Percentiles rank a stretch among this genome's conserved stretches.
Conservation (phyloP, 2,113 vertebrate genomes). For the Macquaria ambigua region DNA sequence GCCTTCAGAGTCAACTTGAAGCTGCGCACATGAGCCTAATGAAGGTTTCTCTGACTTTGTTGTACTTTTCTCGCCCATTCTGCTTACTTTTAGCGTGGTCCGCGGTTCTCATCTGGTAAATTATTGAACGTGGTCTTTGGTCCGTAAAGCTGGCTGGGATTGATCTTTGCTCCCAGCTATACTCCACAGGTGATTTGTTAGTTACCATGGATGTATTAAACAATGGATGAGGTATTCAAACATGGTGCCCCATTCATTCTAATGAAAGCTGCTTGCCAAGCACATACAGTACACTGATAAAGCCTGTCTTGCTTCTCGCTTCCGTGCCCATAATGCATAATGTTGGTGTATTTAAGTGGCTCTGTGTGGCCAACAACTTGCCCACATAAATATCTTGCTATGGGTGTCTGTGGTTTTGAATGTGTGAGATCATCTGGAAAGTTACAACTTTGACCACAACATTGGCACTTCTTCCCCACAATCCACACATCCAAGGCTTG, state of each 20-base stretch:
- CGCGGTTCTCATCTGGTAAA: slow-evolving; percentile 57
- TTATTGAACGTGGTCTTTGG: slow-evolving; percentile 67
- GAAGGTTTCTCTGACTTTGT: slow-evolving; percentile 66
- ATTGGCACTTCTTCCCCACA: not conserved
- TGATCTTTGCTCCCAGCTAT: slow-evolving; percentile 56
- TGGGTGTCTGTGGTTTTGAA: slow-evolving; percentile 1
- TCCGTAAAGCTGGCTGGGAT: slow-evolving; percentile 55
- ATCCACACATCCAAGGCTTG: not conserved
- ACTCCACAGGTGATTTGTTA: slow-evolving; percentile 61
- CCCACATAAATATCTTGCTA: not conserved
- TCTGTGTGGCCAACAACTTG: not conserved
- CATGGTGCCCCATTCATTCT: slow-evolving; percentile 8
- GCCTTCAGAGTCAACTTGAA: slow-evolving; percentile 69
- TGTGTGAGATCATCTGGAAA: slow-evolving; percentile 1
- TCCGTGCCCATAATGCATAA: not conserved
- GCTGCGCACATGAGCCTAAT: slow-evolving; percentile 59
- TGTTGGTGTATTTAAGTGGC: not conserved
- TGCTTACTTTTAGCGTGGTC: slow-evolving; percentile 57
- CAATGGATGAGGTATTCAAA: slow-evolving; percentile 51
- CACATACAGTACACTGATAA: not conserved
- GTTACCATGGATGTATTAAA: slow-evolving; percentile 53
- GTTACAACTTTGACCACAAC: not conserved
- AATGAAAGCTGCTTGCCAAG: slow-evolving; percentile 25
- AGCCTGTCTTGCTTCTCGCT: not conserved
- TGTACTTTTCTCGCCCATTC: slow-evolving; percentile 53